Evolutionary conservation across 2,797 vertebrate species (phyloP), one percentile per base, ranked within the genome.

Genomic region (Poecilia picta): DNA sequence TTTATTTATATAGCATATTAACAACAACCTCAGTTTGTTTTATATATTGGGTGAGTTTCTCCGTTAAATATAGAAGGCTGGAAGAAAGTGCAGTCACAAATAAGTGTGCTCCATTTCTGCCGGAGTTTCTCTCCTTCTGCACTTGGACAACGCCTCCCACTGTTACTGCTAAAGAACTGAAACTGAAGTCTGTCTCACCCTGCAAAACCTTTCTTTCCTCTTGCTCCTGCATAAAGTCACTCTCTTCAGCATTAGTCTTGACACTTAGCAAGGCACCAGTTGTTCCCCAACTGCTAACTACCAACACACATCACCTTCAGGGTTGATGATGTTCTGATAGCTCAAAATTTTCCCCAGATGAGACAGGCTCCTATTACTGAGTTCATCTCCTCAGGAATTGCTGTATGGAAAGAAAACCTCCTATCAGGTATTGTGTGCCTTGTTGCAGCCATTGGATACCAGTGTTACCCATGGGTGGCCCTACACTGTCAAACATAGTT

Each of bases 221-320:
- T 15, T 28, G 13, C 12, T 28, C n/a, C 57, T 31, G 28, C 13
- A 59, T 59, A 59, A 59, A 28, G 13, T 59, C 28, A 59, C n/a
- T 59, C 31, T 31, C 12, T 59, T 59, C 28, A 31, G n/a, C 7
- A 59, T 31, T 33, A 59, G 57, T 8, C 57, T 31, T 31, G 57
- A 31, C n/a, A 31, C 57, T 31, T 59, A 59, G n/a, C n/a, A 59
- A 59, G 57, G n/a, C 57, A 31, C 57, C 13, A 31, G 57, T 31
- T 59, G 57, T 59, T 59, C 57, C 57, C 57, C n/a, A 59, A 59
- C 28, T 59, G 13, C 57, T 59, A 59, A 59, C 57, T 59, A 31
- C 28, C 28, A 5, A 33, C 28, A 59, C 57, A 31, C n/a, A 15
- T 59, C 57, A 59, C 28, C 12, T 16, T 59, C 13, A 59, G 55